A percentile compares a stretch with the other conserved stretches of the same genome.
These are phyloP conservation scores for Elaphurus davidianus DNA, from an alignment of 2,113 vertebrate species.

Conservation along the genomic window DNA sequence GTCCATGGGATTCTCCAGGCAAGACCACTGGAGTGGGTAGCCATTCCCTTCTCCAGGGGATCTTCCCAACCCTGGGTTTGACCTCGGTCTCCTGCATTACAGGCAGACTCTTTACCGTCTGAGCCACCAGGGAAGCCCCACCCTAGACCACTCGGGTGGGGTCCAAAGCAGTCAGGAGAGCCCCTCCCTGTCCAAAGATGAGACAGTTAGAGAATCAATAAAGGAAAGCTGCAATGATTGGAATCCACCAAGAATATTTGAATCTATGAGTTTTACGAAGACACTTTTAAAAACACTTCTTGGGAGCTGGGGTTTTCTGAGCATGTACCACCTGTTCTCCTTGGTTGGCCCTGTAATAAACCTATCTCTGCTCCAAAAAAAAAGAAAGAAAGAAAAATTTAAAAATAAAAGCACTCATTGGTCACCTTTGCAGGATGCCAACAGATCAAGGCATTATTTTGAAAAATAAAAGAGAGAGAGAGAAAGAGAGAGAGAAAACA, in stretches of 20 bases:
- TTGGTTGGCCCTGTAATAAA: neutral
- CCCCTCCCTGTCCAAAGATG: neutral
- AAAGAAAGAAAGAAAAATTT: neutral
- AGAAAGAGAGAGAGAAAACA: neutral
- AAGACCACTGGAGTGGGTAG: neutral
- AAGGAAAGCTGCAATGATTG: fast-evolving
- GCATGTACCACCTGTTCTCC: neutral
- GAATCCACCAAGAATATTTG: fast-evolving
- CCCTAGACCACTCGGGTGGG: neutral
- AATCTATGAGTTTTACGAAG: neutral
- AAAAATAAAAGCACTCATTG: neutral
- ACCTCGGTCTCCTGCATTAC: neutral
- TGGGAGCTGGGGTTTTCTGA: neutral
- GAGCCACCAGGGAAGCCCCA: neutral
- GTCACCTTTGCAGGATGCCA: neutral
- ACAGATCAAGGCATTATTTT: neutral
- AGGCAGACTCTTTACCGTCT: neutral
- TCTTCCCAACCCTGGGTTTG: neutral
- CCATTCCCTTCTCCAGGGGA: neutral
- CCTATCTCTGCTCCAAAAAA: neutral
- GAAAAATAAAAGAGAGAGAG: neutral
- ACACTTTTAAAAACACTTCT: neutral
- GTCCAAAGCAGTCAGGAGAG: neutral
- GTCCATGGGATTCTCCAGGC: neutral
- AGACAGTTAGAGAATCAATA: neutral